Percentiles rank a stretch among this genome's conserved stretches.
Conservation (phyloP, 2,888 invertebrate species). For the Crocallis elinguaria region DNA sequence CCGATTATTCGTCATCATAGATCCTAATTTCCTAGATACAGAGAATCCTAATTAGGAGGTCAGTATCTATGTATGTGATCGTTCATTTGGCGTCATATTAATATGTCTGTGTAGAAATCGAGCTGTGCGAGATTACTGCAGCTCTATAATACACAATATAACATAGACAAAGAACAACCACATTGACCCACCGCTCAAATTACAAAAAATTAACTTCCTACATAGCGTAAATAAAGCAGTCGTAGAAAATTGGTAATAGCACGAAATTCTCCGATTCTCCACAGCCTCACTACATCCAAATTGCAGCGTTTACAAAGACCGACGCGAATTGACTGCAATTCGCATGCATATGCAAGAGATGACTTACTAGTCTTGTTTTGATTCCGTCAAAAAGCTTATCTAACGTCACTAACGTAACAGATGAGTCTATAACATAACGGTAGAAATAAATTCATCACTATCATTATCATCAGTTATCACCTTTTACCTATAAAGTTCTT, state of each 20-base stretch:
- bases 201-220: not conserved
- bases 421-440: no score
- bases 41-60: no score
- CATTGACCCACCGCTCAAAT: not conserved
- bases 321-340: slow-evolving; percentile 19
- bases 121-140: no score
- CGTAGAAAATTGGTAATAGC: slow-evolving; percentile 9
- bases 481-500: no score
- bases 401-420: not conserved
- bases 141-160: no score
- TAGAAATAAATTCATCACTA: no score
- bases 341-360: slow-evolving; percentile 10
- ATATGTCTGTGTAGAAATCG: no score
- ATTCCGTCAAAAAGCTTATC: not conserved
- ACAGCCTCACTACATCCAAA: slow-evolving; percentile 13
- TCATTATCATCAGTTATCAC: no score
- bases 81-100: no score
- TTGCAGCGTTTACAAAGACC: slow-evolving; percentile 20
- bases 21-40: no score
- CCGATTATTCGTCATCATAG: no score
- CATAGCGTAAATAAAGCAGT: slow-evolving; percentile 2
- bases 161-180: slow-evolving; percentile 28
- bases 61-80: no score
- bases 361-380: slow-evolving; percentile 1
- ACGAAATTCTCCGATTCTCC: slow-evolving; percentile 15